Evolutionary conservation across 2,113 vertebrate species (phyloP), one percentile per base, ranked within the genome.

Genomic region (Myotis davidii): DNA sequence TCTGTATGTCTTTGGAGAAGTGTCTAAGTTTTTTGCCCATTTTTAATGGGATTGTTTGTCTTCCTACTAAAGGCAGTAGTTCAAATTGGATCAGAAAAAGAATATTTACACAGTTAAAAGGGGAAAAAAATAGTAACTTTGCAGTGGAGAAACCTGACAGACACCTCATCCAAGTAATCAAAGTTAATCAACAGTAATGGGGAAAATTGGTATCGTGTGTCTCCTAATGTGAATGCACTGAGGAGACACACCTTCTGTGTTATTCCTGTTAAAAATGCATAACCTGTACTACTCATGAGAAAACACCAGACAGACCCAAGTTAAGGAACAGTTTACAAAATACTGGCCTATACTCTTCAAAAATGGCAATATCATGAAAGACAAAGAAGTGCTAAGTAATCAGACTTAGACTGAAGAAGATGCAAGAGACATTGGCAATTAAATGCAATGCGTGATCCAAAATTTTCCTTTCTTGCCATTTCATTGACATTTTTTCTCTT

Each of bases 401-500:
- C 29, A 23, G 5, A 72, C 84, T 11, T 76, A 76, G 23, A n/a
- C 48, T 85, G 77, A 87, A 86, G 59, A 91, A 69, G 23, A 56
- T 34, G 61, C 29, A 16, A 87, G 74, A 86, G 67, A 92, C 13
- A 73, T 1, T 64, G 74, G 67, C 25, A 95, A 6, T 50, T 82
- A 73, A 87, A 91, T 73, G 67, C 27, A 69, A 25, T 39, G 2
- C 91, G 3, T 96, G 77, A 77, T n/a, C 37, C n/a, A 54, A 9
- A 65, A 59, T 54, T 90, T 94, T 78, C 64, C 48, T 93, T 91
- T 7, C 34, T 91, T 88, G 56, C 23, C 74, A 39, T 94, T 85
- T 88, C 52, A 79, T 52, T 95, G 50, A 76, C 45, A n/a, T 95
- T 90, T 91, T 91, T 83, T 69, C 16, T 79, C 45, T 88, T 72